Percentiles rank a stretch among this genome's conserved stretches.
These are phyloP conservation scores for Cygnus olor DNA, from an alignment of 2,797 vertebrate genomes.

Conservation along the genomic window DNA sequence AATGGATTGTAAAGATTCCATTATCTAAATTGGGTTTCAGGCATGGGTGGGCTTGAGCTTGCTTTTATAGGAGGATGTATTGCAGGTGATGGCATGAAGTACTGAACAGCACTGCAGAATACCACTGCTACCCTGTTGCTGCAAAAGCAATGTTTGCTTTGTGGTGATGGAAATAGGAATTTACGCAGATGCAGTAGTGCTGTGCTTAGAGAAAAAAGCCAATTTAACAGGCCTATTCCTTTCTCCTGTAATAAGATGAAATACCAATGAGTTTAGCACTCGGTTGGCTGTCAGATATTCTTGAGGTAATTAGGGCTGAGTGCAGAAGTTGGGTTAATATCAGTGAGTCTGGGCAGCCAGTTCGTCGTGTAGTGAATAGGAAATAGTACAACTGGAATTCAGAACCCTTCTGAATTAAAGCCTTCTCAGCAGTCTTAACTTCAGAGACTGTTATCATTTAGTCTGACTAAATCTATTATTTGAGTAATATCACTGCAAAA, in stretches of 20 bases:
- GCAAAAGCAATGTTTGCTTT: not conserved
- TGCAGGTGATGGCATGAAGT: not conserved
- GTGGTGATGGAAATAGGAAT: conserved; percentile 2
- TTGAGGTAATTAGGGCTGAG: not conserved
- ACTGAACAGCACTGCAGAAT: not conserved
- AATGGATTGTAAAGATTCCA: conserved; percentile 41
- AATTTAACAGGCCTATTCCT: not conserved
- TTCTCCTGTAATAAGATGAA: not conserved
- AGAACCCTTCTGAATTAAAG: not conserved
- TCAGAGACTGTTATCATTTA: not conserved
- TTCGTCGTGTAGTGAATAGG: not conserved
- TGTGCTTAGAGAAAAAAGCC: conserved; percentile 9
- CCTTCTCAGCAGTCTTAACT: not conserved
- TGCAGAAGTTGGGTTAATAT: conserved; percentile 13
- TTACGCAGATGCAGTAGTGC: not conserved
- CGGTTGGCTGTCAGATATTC: not conserved
- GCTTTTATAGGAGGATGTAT: not conserved
- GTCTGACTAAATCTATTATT: not conserved
- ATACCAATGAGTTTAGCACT: conserved; percentile 9
- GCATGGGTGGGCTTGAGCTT: not conserved
- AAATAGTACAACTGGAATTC: not conserved
- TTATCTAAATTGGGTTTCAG: conserved; percentile 40
- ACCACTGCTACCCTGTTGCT: not conserved
- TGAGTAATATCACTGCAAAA: not conserved
- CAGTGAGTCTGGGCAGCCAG: not conserved